Conservation (phyloP, 2,888 invertebrate genomes). For the Cantharis rustica region DNA sequence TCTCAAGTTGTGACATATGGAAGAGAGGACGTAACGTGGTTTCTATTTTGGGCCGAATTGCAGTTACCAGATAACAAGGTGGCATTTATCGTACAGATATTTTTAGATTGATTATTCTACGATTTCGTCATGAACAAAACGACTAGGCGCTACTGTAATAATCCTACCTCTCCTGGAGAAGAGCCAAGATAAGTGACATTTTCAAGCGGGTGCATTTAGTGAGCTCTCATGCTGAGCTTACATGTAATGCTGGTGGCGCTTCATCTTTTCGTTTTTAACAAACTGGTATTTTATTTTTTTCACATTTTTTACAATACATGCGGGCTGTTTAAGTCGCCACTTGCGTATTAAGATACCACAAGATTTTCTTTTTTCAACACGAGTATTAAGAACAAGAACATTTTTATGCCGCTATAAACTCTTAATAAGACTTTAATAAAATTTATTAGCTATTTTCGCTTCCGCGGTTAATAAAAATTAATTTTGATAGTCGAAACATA, state of each 20-base stretch:
- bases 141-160: constrained; percentile 44
- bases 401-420: neutral
- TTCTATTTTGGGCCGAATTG: constrained; percentile 12
- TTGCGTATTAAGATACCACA: constrained; percentile 1
- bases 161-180: constrained; percentile 47
- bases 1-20: neutral
- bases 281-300: constrained; percentile 2
- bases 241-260: constrained; percentile 22
- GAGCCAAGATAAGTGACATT: constrained; percentile 54
- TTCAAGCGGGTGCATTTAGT: constrained; percentile 43
- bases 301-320: constrained; percentile 17
- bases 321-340: constrained; percentile 3
- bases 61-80: constrained; percentile 44
- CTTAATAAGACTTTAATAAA: neutral
- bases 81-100: constrained; percentile 56
- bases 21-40: neutral
- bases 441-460: neutral
- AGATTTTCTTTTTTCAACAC: neutral
- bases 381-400: neutral
- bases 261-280: constrained; percentile 11
- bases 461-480: neutral
- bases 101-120: constrained; percentile 49
- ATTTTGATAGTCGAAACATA: neutral
- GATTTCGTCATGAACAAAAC: constrained; percentile 37
- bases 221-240: constrained; percentile 40